Conservation (phyloP, 2,888 invertebrate genomes). For the Phengaris alcon region DNA sequence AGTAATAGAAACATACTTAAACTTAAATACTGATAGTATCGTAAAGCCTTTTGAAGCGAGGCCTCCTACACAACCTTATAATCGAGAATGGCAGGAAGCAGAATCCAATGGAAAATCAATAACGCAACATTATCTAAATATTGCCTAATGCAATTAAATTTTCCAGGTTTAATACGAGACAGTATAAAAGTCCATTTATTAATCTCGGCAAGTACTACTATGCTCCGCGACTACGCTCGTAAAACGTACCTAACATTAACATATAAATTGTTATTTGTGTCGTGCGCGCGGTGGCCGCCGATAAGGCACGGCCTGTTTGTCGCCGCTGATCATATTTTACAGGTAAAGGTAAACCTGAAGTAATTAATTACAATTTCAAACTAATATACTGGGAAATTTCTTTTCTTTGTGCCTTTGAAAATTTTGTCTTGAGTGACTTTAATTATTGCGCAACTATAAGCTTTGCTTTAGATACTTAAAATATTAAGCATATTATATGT, state of each 20-base stretch:
- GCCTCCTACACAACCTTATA: no score
- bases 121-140: background rate
- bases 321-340: conserved; percentile 26
- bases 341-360: conserved; percentile 25
- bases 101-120: background rate
- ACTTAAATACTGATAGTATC: background rate
- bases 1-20: background rate
- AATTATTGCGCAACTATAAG: background rate
- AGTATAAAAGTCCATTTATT: conserved; percentile 20
- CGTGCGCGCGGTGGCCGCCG: conserved; percentile 39
- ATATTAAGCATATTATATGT: no score
- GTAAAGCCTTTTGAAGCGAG: background rate
- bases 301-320: conserved; percentile 46
- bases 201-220: conserved; percentile 33
- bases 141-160: conserved; percentile 12
- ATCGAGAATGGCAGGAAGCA: background rate
- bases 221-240: conserved; percentile 34
- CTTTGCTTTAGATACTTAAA: no score
- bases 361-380: conserved; percentile 19
- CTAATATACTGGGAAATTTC: background rate
- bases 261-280: conserved; percentile 58
- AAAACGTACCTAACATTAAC: conserved; percentile 47
- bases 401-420: background rate
- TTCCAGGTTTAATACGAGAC: background rate
- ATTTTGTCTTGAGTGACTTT: background rate